Evolutionary conservation across 1,140 invertebrate species (phyloP), one percentile per base, ranked within the genome.

Genomic region (Drosophila takahashii): DNA sequence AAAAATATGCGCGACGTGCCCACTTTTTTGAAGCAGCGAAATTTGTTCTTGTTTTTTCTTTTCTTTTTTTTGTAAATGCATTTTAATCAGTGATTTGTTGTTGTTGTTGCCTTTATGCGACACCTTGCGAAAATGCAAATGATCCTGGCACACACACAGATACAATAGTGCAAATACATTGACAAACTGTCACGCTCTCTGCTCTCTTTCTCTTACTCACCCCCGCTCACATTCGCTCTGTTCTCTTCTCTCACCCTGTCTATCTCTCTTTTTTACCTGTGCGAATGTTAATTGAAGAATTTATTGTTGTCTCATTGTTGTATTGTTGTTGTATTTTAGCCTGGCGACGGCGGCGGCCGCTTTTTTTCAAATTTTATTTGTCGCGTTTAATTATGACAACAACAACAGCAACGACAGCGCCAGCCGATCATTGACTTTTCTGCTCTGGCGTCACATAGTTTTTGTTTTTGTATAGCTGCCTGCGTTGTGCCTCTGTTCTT

Each of bases 211-310:
- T 32, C 50, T 39, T 9, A 8, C 45, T 59, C 32, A 27, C 56
- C 29, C 41, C 39, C 42, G 34, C 44, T 45, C 81, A 50, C 51
- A 22, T 34, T 57, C 61, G 1, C 29, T 32, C 8, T 32, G 29
- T 9, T 32, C 29, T 22, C 22, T 1, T 71, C 73, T 80, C 67
- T 54, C 62, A 77, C 74, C 81, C n/a, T 16, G 15, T 4, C 41
- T 10, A 32, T 32, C 29, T 8, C 29, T 18, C 41, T 44, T 16
- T 78, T 76, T 89, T 87, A 87, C 84, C 84, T 87, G 84, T 81
- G 77, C 79, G 78, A 87, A 89, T 87, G 84, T 89, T 87, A 89
- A 89, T 87, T 87, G 84, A 87, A 87, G 84, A 87, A 89, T 87
- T 87, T 87, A 87, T 87, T 87, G 84, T 87, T 89, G 76, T 87